Percentiles rank a stretch among this genome's conserved stretches.
These are phyloP conservation scores for Phalloptychus januarius DNA, from an alignment of 2,797 vertebrate genomes.

Conservation along the genomic window DNA sequence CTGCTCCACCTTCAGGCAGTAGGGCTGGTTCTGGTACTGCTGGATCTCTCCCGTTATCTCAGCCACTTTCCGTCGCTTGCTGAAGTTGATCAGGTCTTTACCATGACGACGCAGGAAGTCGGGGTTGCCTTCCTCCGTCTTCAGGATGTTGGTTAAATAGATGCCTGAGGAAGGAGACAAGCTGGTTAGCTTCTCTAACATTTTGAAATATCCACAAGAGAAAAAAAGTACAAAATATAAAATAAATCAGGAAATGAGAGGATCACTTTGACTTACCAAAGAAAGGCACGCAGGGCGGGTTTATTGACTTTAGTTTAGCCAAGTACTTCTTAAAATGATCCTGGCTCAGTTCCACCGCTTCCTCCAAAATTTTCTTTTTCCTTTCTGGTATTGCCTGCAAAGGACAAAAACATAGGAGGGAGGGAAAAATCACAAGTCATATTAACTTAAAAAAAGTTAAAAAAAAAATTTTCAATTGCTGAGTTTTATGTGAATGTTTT, in stretches of 20 bases:
- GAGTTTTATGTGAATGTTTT: neutral
- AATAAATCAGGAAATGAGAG: neutral
- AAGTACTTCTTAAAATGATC: constrained; percentile 99
- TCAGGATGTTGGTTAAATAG: constrained; percentile 98
- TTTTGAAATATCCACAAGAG: neutral
- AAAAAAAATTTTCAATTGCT: neutral
- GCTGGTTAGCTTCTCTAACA: neutral
- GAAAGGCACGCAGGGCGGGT: constrained; percentile 99
- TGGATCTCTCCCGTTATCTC: constrained; percentile 99
- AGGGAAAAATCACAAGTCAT: neutral
- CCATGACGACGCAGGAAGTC: constrained; percentile 94
- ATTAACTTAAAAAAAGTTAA: neutral
- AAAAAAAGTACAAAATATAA: neutral
- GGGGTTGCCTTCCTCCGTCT: constrained; percentile 98
- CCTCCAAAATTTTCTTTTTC: constrained; percentile 92
- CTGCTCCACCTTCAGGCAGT: constrained; percentile 91
- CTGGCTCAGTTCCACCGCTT: constrained; percentile 96
- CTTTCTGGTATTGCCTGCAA: constrained; percentile 85
- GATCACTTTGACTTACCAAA: constrained; percentile 86
- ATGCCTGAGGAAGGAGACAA: constrained; percentile 82
- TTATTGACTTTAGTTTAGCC: constrained; percentile 97
- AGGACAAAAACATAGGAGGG: neutral
- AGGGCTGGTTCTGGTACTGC: constrained; percentile 99
- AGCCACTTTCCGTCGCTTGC: constrained; percentile 97
- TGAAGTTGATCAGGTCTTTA: constrained; percentile 98